A percentile compares a stretch with the other conserved stretches of the same genome.
Conservation (phyloP, 2,797 vertebrate genomes). For the Brachymystax lenok region DNA sequence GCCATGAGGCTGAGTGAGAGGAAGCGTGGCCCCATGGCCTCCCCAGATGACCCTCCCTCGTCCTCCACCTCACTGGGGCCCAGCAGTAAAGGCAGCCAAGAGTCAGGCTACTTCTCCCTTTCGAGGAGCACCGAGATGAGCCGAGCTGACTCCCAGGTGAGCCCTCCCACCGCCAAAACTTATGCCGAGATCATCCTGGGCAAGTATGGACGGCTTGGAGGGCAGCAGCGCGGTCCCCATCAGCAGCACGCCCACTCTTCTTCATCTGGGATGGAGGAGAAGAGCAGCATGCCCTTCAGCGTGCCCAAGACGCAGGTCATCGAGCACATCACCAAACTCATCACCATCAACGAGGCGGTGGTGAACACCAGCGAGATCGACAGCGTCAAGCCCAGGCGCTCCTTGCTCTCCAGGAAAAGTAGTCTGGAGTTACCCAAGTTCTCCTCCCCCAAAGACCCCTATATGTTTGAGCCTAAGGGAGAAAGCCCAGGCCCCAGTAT, state of each 20-base stretch:
- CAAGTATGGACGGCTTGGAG: conserved; percentile 91
- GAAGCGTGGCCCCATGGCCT: conserved; percentile 76
- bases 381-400: conserved; percentile 94
- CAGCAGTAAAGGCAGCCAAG: conserved; percentile 93
- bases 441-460: conserved; percentile 82
- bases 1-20: conserved; percentile 90
- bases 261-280: conserved; percentile 68
- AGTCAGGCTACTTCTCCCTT: conserved; percentile 95
- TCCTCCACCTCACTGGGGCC: conserved; percentile 88
- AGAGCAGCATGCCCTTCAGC: conserved; percentile 84
- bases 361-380: conserved; percentile 98
- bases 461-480: conserved; percentile 84
- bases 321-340: conserved; percentile 98
- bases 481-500: conserved; percentile 79
- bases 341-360: conserved; percentile 97
- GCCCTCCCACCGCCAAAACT: conserved; percentile 90
- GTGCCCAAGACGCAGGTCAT: conserved; percentile 96
- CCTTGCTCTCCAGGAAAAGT: conserved; percentile 89
- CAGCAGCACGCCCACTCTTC: conserved; percentile 78
- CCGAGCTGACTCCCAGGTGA: conserved; percentile 92
- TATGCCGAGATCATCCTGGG: conserved; percentile 96
- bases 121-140: conserved; percentile 92
- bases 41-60: conserved; percentile 91
- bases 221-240: conserved; percentile 84
- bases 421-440: conserved; percentile 83